These are phyloP conservation scores for Rhodophaea formosa DNA, from an alignment of 2,888 invertebrate genomes.

Conservation along the genomic window DNA sequence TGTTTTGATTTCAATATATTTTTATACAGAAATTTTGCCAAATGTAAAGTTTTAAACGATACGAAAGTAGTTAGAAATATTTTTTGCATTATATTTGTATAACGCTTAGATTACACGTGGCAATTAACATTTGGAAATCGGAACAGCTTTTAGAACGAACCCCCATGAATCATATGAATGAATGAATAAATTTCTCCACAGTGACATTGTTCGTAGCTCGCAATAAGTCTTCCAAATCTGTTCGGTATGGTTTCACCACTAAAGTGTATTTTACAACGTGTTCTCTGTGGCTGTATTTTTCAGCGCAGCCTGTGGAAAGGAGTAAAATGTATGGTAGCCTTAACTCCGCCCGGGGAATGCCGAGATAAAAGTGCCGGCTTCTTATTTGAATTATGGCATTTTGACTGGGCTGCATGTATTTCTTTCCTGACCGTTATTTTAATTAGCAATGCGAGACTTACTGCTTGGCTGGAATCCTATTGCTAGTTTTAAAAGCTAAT, in stretches of 20 bases:
- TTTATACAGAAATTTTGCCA: too few species aligned
- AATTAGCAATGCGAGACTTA: slow-evolving; percentile 20
- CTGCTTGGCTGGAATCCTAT: neutral
- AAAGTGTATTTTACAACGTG: slow-evolving; percentile 50
- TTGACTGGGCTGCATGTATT: slow-evolving; percentile 39
- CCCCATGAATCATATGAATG: slow-evolving; percentile 12
- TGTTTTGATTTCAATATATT: too few species aligned
- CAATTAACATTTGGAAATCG: slow-evolving; percentile 2
- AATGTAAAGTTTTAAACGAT: too few species aligned
- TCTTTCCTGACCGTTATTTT: slow-evolving; percentile 30
- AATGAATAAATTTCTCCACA: slow-evolving; percentile 12
- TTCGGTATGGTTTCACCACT: slow-evolving; percentile 38
- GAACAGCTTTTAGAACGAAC: slow-evolving; percentile 5
- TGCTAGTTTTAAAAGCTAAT: neutral
- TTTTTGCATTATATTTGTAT: neutral
- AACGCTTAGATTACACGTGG: neutral
- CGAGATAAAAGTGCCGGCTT: slow-evolving; percentile 55
- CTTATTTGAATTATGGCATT: slow-evolving; percentile 56
- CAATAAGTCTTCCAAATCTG: slow-evolving; percentile 12
- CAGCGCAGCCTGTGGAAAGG: slow-evolving; percentile 45
- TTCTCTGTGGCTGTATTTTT: slow-evolving; percentile 49
- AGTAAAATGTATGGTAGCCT: slow-evolving; percentile 52
- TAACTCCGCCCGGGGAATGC: slow-evolving; percentile 45
- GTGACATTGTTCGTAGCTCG: slow-evolving; percentile 13
- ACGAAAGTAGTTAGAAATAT: neutral